A percentile compares a stretch with the other conserved stretches of the same genome.
Evolutionary conservation across 1,140 invertebrate species (phyloP).

Genomic region (Aphaenogaster ashmeadi): DNA sequence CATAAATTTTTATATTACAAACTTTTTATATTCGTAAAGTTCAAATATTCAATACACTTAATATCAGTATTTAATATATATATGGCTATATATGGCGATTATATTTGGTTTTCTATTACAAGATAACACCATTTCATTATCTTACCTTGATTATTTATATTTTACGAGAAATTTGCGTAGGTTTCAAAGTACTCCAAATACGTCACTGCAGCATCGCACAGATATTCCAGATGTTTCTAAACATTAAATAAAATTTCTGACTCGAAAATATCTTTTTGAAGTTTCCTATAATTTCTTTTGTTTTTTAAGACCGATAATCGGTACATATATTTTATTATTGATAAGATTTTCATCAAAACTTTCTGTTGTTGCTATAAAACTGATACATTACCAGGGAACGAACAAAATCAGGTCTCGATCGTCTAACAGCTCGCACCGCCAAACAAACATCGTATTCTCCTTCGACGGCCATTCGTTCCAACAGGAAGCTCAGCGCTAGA

Average conservation of each 20-base stretch:
- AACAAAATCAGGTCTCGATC: slow-evolving; percentile 73
- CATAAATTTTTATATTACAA: background rate
- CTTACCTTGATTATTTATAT: background rate
- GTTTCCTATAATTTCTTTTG: background rate
- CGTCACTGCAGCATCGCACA: slow-evolving; percentile 77
- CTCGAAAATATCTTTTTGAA: background rate
- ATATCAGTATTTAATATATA: background rate
- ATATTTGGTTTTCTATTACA: background rate
- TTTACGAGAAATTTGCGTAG: slow-evolving; percentile 79
- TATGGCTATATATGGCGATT: background rate
- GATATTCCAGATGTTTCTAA: slow-evolving; percentile 80
- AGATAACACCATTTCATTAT: background rate
- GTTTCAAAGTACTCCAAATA: slow-evolving; percentile 80
- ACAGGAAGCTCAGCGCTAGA: slow-evolving; percentile 73
- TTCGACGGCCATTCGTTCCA: slow-evolving; percentile 76
- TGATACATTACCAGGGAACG: slow-evolving; percentile 71
- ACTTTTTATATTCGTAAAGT: background rate
- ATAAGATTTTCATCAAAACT: background rate
- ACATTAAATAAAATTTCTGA: slow-evolving; percentile 47
- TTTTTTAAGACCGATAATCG: background rate
- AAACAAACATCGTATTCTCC: slow-evolving; percentile 77
- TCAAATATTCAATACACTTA: background rate
- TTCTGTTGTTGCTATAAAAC: background rate
- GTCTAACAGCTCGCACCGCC: slow-evolving; percentile 71
- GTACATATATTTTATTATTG: background rate